Base-by-base conservation (phyloP, 2,888 invertebrate genomes). In the Trissolcus japonicus region DNA sequence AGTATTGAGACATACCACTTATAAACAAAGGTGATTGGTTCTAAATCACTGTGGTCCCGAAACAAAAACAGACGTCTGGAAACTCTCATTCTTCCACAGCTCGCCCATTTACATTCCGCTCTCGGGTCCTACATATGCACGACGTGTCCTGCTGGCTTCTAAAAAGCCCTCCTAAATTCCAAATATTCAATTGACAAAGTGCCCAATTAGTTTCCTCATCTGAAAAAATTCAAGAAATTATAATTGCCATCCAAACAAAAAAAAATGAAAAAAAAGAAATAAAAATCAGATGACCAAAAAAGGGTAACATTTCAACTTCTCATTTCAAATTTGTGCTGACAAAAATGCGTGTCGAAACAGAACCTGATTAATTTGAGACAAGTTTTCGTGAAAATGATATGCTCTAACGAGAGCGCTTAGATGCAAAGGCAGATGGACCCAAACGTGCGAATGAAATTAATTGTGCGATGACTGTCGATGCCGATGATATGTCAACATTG, bases 161-260 rank as follows among this genome's bases (percentile, higher is more conserved):
- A 72, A 77, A 72, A 63, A 50, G 50, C 46, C 54, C 40, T 50
- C 21, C 51, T 61, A 78, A 78, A 69, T 41, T 66, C 66, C 65
- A 62, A 78, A 78, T 78, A 74, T 78, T 78, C 74, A 78, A 66
- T 69, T 74, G 78, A 75, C 74, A 75, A 78, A 78, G 78, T 78
- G 78, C 53, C 78, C 78, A 75, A 78, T 78, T 78, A 75, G 78
- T 78, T 72, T 67, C 67, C 67, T 55, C 54, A 50, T 46, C 59
- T 56, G 53, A 21, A 72, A 72, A 72, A 71, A 71, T 78, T 72
- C 72, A 55, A 75, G 71, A 74, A 71, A 74, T 66, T 19, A 19
- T 71, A 74, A 78, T 74, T 74, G 78, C 78, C 71, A 66, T 19
- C 16, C 14, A 50, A 57, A 11, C 56, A 62, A 61, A 60, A 67